Evolutionary conservation across 2,888 invertebrate species (phyloP).

Genomic region (Malacosoma neustria): DNA sequence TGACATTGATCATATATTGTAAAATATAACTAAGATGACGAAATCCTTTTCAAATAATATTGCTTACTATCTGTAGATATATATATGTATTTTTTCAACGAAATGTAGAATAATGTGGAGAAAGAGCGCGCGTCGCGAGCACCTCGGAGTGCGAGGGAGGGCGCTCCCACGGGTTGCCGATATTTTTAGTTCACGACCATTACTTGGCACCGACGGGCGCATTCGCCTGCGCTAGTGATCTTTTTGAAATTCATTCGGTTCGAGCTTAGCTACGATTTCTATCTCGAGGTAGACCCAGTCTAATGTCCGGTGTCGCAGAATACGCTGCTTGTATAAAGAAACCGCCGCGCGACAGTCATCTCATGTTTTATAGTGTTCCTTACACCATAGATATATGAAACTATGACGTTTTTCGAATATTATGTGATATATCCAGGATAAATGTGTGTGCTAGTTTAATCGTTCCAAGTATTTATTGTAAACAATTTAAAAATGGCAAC

Average conservation of each 20-base stretch:
- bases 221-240: constrained; percentile 68
- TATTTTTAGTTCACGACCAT: constrained; percentile 81
- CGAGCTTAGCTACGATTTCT: constrained; percentile 61
- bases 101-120: constrained; percentile 39
- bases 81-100: neutral
- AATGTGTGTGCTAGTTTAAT: constrained; percentile 30
- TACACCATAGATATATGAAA: constrained; percentile 24
- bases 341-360: constrained; percentile 12
- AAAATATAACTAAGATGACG: neutral
- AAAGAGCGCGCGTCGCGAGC: constrained; percentile 61
- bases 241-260: constrained; percentile 66
- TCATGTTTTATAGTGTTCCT: neutral
- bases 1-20: neutral
- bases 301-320: constrained; percentile 42
- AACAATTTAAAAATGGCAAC: constrained; percentile 12
- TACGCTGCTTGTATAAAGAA: constrained; percentile 23
- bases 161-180: constrained; percentile 75
- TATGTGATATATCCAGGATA: constrained; percentile 55
- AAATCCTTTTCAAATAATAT: neutral
- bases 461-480: constrained; percentile 13
- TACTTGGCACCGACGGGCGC: constrained; percentile 78
- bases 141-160: constrained; percentile 70
- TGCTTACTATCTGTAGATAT: too few relatives aligned
- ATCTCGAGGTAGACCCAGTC: constrained; percentile 57
- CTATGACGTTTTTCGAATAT: constrained; percentile 46